A percentile compares a stretch with the other conserved stretches of the same genome.
phyloP scores from a whole-genome alignment of 2,888 invertebrate genomes.

The Gryllus longicercus region DNA sequence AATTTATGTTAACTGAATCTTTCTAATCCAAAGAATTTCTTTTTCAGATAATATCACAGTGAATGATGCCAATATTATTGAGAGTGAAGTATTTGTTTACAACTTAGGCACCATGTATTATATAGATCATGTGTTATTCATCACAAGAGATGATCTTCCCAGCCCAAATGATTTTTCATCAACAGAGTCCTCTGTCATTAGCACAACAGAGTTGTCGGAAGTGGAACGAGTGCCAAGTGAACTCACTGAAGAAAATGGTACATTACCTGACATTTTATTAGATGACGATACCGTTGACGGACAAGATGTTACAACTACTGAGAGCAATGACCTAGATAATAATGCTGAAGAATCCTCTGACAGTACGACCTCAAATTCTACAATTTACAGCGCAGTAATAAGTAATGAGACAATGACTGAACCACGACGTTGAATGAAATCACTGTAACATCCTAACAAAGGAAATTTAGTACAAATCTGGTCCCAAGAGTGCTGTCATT shows the following conservation, averaged over 20 bases:
- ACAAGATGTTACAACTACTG: constrained; percentile 7
- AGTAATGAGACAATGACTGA: constrained; percentile 8
- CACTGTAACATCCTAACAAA: constrained; percentile 21
- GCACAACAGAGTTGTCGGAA: constrained; percentile 27
- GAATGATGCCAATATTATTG: constrained; percentile 57
- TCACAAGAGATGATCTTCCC: constrained; percentile 32
- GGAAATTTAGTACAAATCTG: constrained; percentile 30
- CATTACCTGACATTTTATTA: constrained; percentile 32
- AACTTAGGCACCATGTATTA: constrained; percentile 64
- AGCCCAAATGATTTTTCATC: constrained; percentile 28
- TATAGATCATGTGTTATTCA: constrained; percentile 57
- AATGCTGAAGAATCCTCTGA: neutral
- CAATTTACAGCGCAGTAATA: neutral
- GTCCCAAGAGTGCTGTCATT: constrained; percentile 23
- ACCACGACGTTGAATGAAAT: neutral
- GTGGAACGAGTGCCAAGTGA: constrained; percentile 36
- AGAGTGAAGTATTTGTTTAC: constrained; percentile 62
- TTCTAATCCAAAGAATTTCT: constrained; percentile 37
- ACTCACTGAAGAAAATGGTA: constrained; percentile 33
- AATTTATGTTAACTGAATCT: constrained; percentile 21
- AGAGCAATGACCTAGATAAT: constrained; percentile 11
- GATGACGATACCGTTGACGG: neutral
- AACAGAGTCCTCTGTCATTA: neutral
- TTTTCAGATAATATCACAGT: constrained; percentile 51
- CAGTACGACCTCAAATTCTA: neutral